Evolutionary conservation across 2,113 vertebrate species (phyloP), one percentile per base, ranked within the genome.

Genomic region (Pavo muticus): DNA sequence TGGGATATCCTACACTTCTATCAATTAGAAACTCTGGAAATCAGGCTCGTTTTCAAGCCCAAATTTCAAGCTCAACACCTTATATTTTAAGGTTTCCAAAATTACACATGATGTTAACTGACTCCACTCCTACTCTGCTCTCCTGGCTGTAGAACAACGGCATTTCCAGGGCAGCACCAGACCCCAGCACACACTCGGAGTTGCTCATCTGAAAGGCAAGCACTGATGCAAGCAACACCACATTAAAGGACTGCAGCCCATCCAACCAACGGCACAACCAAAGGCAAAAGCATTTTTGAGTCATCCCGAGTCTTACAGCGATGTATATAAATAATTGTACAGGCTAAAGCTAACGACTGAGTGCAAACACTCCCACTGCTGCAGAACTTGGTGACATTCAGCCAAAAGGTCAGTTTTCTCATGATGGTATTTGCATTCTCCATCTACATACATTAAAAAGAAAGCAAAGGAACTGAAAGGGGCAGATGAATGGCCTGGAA

Each of bases 341-440:
- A 90, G 88, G 59, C 85, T 93, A 77, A 95, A 94, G 79, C 85
- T 91, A 72, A 90, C 3, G 7, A 56, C 85, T 8, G 85, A 94
- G 48, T 9, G 93, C 93, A 96, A 96, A 97, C 88, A 96, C 93
- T 95, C 83, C 92, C 94, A 88, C 52, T 18, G 90, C 95, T 84
- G 90, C 90, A 82, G 93, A 78, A 67, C 91, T 91, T 80, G 85
- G 94, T 94, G 94, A 96, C 94, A 97, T 95, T 95, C 96, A 96
- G 90, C 85, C 93, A 86, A 97, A 96, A 97, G 96, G 94, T 96
- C 95, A 88, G 52, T 72, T 50, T 91, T 79, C 94, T 95, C 93
- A 32, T 3, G 15, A 52, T 94, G 95, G 80, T 94, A 95, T 96
- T 97, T 96, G 96, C 94, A 91, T 96, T 96, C 86, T 45, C 91